These are phyloP conservation scores for Leuciscus waleckii DNA, from an alignment of 2,797 vertebrate genomes.

Conservation along the genomic window DNA sequence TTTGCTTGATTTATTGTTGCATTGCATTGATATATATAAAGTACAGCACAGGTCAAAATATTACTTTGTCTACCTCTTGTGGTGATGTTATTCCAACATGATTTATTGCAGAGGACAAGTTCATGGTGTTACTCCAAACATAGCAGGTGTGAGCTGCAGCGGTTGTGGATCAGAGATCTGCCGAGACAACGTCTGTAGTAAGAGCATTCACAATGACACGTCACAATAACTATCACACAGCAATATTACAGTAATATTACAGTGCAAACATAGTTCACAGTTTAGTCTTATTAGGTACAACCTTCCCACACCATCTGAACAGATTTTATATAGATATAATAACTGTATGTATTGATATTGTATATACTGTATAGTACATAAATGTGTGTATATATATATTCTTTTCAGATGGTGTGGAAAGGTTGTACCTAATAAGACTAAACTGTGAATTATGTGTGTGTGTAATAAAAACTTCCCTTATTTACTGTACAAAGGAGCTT, in stretches of 20 bases:
- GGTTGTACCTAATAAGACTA: too few species aligned
- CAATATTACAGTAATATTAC: background rate
- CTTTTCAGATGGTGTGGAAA: too few species aligned
- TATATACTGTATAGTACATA: too few species aligned
- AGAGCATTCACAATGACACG: constrained; percentile 17
- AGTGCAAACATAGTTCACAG: background rate
- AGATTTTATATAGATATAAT: background rate
- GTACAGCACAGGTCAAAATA: background rate
- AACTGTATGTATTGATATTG: too few species aligned
- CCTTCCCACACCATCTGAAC: too few species aligned
- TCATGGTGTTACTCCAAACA: constrained; percentile 57
- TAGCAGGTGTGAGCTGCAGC: constrained; percentile 56
- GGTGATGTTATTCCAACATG: background rate
- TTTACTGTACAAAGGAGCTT: background rate
- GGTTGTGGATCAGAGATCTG: constrained; percentile 57
- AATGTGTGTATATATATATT: background rate
- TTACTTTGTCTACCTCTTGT: background rate
- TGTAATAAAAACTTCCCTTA: too few species aligned
- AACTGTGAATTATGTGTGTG: too few species aligned
- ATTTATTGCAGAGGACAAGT: constrained; percentile 57
- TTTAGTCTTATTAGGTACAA: too few species aligned
- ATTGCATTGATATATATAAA: background rate
- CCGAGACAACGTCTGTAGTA: constrained; percentile 61
- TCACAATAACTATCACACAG: background rate
- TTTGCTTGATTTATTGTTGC: background rate